These are phyloP conservation scores for Armadillidium nasatum DNA, from an alignment of 1,140 invertebrate genomes.

Conservation along the genomic window DNA sequence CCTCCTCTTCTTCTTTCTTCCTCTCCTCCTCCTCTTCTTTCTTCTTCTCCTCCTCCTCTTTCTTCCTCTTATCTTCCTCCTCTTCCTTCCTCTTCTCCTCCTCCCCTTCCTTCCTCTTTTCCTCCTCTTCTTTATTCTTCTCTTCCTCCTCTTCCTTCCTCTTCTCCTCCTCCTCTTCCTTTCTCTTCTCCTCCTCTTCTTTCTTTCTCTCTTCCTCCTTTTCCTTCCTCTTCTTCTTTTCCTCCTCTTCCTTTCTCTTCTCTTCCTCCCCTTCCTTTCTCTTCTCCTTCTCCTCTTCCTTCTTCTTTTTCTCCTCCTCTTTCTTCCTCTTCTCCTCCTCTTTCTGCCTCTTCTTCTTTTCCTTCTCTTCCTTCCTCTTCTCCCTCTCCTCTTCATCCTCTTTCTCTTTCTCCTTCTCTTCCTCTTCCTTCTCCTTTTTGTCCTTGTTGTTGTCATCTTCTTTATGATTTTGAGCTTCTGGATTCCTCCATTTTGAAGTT, in stretches of 20 bases:
- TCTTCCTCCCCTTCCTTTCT: constrained; percentile 22
- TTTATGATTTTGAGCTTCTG: too few relatives aligned
- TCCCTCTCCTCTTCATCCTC: neutral
- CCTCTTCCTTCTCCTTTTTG: too few relatives aligned
- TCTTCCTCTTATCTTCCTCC: too few relatives aligned
- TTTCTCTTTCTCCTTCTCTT: constrained; percentile 2
- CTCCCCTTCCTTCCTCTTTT: neutral
- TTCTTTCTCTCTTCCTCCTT: constrained; percentile 14
- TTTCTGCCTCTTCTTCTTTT: too few relatives aligned
- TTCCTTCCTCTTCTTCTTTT: constrained; percentile 1
- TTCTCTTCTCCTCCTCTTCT: constrained; percentile 26
- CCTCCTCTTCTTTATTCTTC: too few relatives aligned
- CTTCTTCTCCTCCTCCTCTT: neutral
- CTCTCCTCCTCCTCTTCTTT: constrained; percentile 9
- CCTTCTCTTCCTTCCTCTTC: neutral
- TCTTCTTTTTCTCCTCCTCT: neutral
- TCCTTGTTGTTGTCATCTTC: neutral
- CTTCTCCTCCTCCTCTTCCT: constrained; percentile 10
- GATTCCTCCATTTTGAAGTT: too few relatives aligned
- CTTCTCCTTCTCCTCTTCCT: constrained; percentile 17
- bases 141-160: neutral
- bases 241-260: neutral
- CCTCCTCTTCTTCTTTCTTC: neutral
- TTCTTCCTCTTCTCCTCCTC: neutral
- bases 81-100: neutral